Evolutionary conservation across 53 echinoderm and acorn worm genomes (phyloP).

Genomic region (Antedon mediterranea): DNA sequence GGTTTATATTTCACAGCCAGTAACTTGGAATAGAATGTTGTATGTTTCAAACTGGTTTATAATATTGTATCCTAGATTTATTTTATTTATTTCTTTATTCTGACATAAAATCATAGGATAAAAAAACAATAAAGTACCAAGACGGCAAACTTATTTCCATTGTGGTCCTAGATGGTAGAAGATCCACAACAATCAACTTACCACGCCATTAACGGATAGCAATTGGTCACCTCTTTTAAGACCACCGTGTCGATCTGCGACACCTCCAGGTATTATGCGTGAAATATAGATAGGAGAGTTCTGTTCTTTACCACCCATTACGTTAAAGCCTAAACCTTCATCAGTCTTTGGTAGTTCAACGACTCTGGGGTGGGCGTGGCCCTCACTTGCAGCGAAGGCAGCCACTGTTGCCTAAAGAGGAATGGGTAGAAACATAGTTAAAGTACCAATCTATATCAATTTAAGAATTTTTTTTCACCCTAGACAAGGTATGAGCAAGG

Average conservation of each 20-base stretch:
- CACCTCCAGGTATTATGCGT: constrained; percentile 90
- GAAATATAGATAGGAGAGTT: constrained; percentile 97
- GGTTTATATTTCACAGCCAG: no score
- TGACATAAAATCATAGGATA: no score
- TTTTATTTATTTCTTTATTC: no score
- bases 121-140: no score
- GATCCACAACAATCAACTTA: no score
- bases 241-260: constrained; percentile 82
- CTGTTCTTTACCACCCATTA: constrained; percentile 95
- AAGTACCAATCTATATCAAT: background rate
- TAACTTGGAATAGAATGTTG: no score
- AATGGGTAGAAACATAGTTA: background rate
- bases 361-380: constrained; percentile 89
- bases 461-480: background rate
- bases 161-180: no score
- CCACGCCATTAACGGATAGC: constrained; percentile 88
- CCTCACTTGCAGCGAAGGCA: constrained; percentile 95
- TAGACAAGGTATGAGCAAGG: background rate
- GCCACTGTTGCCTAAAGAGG: constrained; percentile 77
- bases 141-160: no score
- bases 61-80: no score
- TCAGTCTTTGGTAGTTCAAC: constrained; percentile 96
- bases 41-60: no score
- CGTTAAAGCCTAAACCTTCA: constrained; percentile 87
- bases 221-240: constrained; percentile 91